Percentiles rank a stretch among this genome's conserved stretches.
Conservation (phyloP, 2,888 invertebrate species). For the Eupsilia transversa region DNA sequence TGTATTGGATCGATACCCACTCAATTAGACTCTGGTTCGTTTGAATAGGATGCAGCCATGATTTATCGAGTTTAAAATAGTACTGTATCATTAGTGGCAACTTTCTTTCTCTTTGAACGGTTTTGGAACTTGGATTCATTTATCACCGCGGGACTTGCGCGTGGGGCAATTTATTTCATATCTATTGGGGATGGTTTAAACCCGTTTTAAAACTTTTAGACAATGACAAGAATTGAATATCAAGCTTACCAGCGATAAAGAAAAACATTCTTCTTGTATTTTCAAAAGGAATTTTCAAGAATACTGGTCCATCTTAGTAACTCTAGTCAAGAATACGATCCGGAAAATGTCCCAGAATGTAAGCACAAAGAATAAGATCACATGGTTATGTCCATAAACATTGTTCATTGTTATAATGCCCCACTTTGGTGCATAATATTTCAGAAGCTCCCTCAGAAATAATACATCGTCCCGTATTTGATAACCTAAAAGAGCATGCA, state of each 20-base stretch:
- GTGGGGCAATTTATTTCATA: constrained; percentile 48
- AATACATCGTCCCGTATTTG: constrained; percentile 38
- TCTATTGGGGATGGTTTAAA: constrained; percentile 11
- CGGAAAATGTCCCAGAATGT: constrained; percentile 30
- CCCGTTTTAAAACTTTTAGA: constrained; percentile 27
- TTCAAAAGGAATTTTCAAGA: neutral
- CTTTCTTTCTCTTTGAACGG: constrained; percentile 47
- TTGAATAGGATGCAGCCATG: constrained; percentile 45
- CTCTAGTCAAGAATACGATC: neutral
- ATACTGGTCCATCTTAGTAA: neutral
- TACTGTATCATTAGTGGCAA: constrained; percentile 56
- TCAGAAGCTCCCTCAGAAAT: constrained; percentile 23
- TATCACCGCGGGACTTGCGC: constrained; percentile 46
- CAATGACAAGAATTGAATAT: neutral
- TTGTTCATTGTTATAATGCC: constrained; percentile 42
- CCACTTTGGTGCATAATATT: constrained; percentile 49
- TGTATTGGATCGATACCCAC: constrained; percentile 51
- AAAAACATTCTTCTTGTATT: neutral
- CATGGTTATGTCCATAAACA: constrained; percentile 30
- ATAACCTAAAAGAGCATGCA: constrained; percentile 48
- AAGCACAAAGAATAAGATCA: constrained; percentile 42
- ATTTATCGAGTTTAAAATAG: constrained; percentile 62
- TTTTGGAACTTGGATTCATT: constrained; percentile 46
- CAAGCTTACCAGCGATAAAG: neutral
- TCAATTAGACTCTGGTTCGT: constrained; percentile 47